Conservation (phyloP, 2,113 vertebrate genomes). For the Pluvianellus socialis region DNA sequence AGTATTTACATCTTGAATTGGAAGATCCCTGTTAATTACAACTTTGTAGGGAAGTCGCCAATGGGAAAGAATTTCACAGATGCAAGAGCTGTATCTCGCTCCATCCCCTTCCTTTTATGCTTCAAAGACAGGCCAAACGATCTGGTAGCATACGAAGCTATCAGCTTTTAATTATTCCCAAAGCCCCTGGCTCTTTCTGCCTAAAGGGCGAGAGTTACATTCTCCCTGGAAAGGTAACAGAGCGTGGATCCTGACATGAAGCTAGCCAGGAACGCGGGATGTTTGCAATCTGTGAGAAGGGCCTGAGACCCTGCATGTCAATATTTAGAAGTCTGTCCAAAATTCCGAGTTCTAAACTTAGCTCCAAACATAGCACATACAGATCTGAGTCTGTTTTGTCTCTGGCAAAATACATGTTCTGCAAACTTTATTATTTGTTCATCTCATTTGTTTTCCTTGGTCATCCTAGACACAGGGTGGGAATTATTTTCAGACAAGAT, state of each 20-base stretch:
- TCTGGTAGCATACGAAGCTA: neutral
- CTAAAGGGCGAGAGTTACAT: neutral
- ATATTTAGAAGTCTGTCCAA: slow-evolving; percentile 12
- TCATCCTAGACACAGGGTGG: neutral
- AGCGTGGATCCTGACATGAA: neutral
- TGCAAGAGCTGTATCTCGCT: neutral
- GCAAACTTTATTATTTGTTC: slow-evolving; percentile 2
- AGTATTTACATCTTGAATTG: neutral
- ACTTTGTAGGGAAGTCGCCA: neutral
- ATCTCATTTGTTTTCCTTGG: slow-evolving; percentile 25
- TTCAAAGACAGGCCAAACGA: neutral
- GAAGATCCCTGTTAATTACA: neutral
- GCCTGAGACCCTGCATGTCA: neutral
- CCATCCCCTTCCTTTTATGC: neutral
- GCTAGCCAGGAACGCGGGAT: neutral
- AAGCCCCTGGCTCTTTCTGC: neutral
- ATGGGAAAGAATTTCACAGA: slow-evolving; percentile 1
- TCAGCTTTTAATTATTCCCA: neutral
- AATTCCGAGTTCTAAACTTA: neutral
- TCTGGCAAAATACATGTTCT: neutral
- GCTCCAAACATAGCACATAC: neutral
- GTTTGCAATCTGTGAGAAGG: slow-evolving; percentile 13
- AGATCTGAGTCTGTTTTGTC: slow-evolving; percentile 15
- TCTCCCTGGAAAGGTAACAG: slow-evolving; percentile 41
- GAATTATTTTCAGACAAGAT: neutral